These are phyloP conservation scores for Hydractinia symbiolongicarpus DNA, from an alignment of 30 jellyfish, hydroid and myxozoan species.

Conservation along the genomic window DNA sequence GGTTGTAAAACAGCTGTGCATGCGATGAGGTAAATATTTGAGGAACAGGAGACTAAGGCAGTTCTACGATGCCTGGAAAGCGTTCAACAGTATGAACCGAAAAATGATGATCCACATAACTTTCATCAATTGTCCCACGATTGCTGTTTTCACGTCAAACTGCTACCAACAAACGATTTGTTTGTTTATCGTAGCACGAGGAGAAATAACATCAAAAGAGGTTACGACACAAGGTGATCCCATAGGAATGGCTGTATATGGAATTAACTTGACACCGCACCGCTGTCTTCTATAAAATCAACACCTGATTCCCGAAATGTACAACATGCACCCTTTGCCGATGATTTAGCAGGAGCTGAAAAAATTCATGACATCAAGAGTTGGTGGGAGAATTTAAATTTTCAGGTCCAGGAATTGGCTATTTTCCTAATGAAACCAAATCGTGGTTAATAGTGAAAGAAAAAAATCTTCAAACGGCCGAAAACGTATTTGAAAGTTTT, in stretches of 20 bases:
- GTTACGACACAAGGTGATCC: conserved; percentile 5
- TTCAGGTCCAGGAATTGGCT: not conserved
- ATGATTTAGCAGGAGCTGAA: conserved; percentile 4
- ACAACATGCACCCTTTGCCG: not conserved
- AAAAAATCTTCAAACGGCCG: not conserved
- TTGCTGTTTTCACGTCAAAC: not conserved
- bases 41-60: not conserved
- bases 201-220: not conserved
- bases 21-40: conserved; percentile 1
- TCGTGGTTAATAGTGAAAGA: not conserved
- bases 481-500: not conserved
- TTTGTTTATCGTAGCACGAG: conserved; percentile 2
- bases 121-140: no score
- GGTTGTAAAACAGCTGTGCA: conserved; percentile 6
- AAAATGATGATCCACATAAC: no score
- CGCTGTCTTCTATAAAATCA: not conserved
- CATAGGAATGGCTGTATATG: not conserved
- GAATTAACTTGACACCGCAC: not conserved
- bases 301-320: not conserved
- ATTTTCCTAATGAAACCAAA: not conserved
- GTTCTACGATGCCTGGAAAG: not conserved
- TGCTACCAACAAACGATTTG: conserved; percentile 6
- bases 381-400: not conserved
- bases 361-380: not conserved
- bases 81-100: conserved; percentile 8